Base-by-base conservation (phyloP, 1,140 invertebrate genomes). In the Diorhabda sublineata region DNA sequence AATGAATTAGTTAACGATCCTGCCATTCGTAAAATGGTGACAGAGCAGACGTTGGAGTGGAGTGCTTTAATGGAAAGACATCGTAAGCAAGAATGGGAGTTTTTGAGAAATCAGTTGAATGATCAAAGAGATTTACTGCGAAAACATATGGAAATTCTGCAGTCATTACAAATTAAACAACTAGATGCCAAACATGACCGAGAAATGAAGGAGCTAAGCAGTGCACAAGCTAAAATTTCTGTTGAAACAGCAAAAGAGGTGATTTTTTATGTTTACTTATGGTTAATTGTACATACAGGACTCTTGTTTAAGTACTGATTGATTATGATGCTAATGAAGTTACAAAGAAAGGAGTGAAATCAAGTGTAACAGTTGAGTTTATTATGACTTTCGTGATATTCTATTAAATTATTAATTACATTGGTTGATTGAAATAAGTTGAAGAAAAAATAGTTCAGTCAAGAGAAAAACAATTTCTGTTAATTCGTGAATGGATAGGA, bases 171-270 rank as follows among this genome's bases (percentile, higher is more conserved):
- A 81, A 88, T 96, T 77, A 97, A 97, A 79, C 92, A 97, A 78
- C 82, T 98, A 3, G 92, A 95, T 76, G 89, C 87, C 7, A 91
- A 93, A 79, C 94, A 98, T 82, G 94, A 98, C 76, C 88, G 91
- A 64, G 97, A 99, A 79, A 90, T 95, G 73, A 99, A 99, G 82
- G 97, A 99, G 70, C 90, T 99, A 87, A 98, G 98, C 80, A 88
- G 91, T 0, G 88, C 90, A 61, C 98, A 99, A 82, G 96, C 97
- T 0, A 98, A 97, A 82, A 88, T 94, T 68, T 97, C 95, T 9
- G 96, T 99, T 63, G 98, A 99, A 78, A 98, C 97, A 11, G 95
- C 92, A 74, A 96, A 95, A 83, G 95, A 97, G 81, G 95, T 81
- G 70, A 58, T 66, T 64, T 52, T 66, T 64, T 45, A 26, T 26